Evolutionary conservation across 2,888 invertebrate genomes (phyloP).

Genomic region (Anticlea derivata): DNA sequence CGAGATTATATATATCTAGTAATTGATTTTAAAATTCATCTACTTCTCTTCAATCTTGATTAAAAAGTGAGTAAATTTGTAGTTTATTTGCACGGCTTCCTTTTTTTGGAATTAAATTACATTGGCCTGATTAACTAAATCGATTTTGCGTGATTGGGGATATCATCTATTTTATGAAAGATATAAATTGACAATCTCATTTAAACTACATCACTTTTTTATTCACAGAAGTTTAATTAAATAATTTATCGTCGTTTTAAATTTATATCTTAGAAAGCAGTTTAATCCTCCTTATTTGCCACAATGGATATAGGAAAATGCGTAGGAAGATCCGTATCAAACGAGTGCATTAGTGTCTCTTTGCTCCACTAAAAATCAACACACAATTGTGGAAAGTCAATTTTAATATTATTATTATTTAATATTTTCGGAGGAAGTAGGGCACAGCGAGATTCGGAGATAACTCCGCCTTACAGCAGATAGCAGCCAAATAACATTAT

Average conservation of each 20-base stretch:
- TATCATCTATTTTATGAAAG: slow-evolving; percentile 15
- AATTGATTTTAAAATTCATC: slow-evolving; percentile 22
- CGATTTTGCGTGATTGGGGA: slow-evolving; percentile 12
- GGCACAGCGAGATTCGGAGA: too few species aligned
- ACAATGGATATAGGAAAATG: neutral
- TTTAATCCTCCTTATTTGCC: neutral
- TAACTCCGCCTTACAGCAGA: too few species aligned
- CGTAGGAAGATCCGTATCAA: slow-evolving; percentile 1
- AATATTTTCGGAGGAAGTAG: too few species aligned
- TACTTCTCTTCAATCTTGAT: slow-evolving; percentile 11
- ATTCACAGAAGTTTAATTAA: neutral
- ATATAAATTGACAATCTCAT: slow-evolving; percentile 1
- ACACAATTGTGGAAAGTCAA: too few species aligned
- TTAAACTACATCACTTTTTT: neutral
- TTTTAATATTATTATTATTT: too few species aligned
- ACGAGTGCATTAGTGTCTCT: neutral
- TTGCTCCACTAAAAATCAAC: slow-evolving; percentile 5
- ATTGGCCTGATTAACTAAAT: slow-evolving; percentile 17
- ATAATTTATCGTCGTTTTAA: neutral
- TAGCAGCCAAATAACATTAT: too few species aligned
- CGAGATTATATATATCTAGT: slow-evolving; percentile 13
- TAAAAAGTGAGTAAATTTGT: slow-evolving; percentile 8
- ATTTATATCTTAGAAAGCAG: neutral
- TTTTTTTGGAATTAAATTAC: slow-evolving; percentile 12
- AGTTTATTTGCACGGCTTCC: slow-evolving; percentile 22